Conservation (phyloP, 2,113 vertebrate genomes). For the Bufo gargarizans region DNA sequence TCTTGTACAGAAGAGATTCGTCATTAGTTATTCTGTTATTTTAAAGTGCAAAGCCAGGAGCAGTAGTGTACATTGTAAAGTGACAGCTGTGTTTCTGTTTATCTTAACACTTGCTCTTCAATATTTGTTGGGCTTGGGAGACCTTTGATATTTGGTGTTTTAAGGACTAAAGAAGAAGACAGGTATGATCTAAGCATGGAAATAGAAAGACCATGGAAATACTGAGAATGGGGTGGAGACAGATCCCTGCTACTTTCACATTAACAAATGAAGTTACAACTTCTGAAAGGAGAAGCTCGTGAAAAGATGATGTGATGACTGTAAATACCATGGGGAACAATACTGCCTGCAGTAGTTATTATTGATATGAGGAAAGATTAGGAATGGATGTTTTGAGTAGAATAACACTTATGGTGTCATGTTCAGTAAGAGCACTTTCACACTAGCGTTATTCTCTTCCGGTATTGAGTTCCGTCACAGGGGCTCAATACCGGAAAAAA, state of each 20-base stretch:
- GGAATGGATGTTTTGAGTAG: conserved; percentile 44
- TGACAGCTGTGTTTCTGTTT: conserved; percentile 56
- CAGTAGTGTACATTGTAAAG: conserved; percentile 28
- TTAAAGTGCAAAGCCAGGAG: conserved; percentile 23
- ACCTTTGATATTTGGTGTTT: conserved; percentile 53
- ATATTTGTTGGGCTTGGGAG: conserved; percentile 32
- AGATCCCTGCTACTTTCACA: not conserved
- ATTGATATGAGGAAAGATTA: conserved; percentile 37
- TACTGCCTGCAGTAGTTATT: conserved; percentile 13
- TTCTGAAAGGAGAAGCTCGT: not conserved
- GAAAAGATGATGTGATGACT: conserved; percentile 15
- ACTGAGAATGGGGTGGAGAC: not conserved
- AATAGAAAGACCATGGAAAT: conserved; percentile 24
- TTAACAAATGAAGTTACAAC: conserved; percentile 25
- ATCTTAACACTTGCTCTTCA: conserved; percentile 48
- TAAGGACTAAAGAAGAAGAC: not conserved
- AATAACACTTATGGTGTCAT: conserved; percentile 47
- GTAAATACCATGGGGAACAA: conserved; percentile 26
- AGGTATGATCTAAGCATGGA: conserved; percentile 22
- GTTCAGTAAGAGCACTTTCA: not conserved
- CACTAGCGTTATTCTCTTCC: too few relatives aligned
- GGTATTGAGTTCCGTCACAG: too few relatives aligned
- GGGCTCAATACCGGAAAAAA: too few relatives aligned
- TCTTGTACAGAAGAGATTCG: conserved; percentile 23
- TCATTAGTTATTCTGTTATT: conserved; percentile 47